A percentile compares a stretch with the other conserved stretches of the same genome.
Conservation (phyloP, 2,797 vertebrate species). For the Crenichthys baileyi region DNA sequence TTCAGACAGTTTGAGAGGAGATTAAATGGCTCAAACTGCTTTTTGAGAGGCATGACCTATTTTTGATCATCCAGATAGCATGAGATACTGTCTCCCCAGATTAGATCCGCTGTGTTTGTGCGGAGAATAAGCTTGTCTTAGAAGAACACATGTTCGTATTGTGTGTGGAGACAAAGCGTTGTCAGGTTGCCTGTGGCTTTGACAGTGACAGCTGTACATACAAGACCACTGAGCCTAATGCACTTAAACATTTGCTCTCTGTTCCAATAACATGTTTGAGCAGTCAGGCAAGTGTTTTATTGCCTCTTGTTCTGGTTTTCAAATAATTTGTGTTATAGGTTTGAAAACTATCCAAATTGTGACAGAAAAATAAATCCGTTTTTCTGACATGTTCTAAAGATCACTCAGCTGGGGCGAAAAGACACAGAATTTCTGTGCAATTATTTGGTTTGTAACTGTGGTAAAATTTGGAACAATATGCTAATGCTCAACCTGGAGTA, state of each 20-base stretch:
- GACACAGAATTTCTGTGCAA: conserved; percentile 15
- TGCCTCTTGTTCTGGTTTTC: conserved; percentile 57
- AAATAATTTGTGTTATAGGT: conserved; percentile 47
- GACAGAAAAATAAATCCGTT: conserved; percentile 15
- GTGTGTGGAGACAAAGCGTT: conserved; percentile 82
- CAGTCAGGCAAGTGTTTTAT: conserved; percentile 70
- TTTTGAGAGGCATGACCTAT: conserved; percentile 84
- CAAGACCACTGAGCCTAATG: conserved; percentile 76
- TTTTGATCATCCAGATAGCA: conserved; percentile 82
- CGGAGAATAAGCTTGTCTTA: conserved; percentile 81
- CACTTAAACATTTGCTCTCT: conserved; percentile 80
- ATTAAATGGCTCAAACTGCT: conserved; percentile 83
- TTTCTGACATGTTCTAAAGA: conserved; percentile 9
- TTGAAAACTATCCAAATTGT: conserved; percentile 37
- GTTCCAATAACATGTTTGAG: conserved; percentile 73
- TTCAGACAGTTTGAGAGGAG: conserved; percentile 79
- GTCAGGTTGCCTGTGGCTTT: conserved; percentile 81
- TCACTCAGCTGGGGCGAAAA: conserved; percentile 10
- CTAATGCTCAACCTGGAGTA: conserved; percentile 36
- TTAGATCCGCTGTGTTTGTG: conserved; percentile 77
- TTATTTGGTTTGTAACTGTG: conserved; percentile 26
- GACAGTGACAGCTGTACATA: conserved; percentile 84
- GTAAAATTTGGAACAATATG: conserved; percentile 48
- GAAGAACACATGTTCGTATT: conserved; percentile 82
- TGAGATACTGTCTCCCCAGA: conserved; percentile 82